Percentiles rank a stretch among this genome's conserved stretches.
phyloP scores from a whole-genome alignment of 2,888 invertebrate genomes.

The Metellina segmentata region DNA sequence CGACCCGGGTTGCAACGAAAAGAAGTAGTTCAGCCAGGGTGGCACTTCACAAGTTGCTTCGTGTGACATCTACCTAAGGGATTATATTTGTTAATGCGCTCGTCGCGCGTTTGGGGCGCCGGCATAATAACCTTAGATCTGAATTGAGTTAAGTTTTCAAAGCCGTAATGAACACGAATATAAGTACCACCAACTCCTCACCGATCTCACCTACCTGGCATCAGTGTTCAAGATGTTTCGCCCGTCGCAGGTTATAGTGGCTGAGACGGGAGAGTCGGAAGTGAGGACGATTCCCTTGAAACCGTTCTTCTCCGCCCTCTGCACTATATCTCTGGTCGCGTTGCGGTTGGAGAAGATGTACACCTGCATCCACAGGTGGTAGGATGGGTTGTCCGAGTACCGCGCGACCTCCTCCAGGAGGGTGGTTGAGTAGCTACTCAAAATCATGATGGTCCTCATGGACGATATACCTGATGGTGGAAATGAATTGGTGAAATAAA shows the following conservation, averaged over 20 bases:
- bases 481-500: too few species aligned
- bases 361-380: slow-evolving; percentile 93
- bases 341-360: slow-evolving; percentile 91
- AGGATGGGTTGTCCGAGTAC: slow-evolving; percentile 86
- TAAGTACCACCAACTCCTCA: background rate
- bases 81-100: background rate
- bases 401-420: slow-evolving; percentile 93
- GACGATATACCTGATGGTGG: slow-evolving; percentile 86
- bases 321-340: slow-evolving; percentile 87
- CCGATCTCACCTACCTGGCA: background rate
- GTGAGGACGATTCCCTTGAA: slow-evolving; percentile 93
- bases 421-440: slow-evolving; percentile 92
- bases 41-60: background rate
- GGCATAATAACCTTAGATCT: too few species aligned
- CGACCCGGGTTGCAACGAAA: too few species aligned
- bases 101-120: too few species aligned
- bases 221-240: background rate
- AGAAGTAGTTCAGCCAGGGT: background rate
- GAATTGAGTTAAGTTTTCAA: background rate
- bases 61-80: background rate
- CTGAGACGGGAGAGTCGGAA: slow-evolving; percentile 88
- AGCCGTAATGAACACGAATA: background rate
- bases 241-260: slow-evolving; percentile 81
- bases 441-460: slow-evolving; percentile 88
- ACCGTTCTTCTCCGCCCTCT: slow-evolving; percentile 89